These are phyloP conservation scores for Xenopus tropicalis DNA, from an alignment of 2,113 vertebrate genomes.

Conservation along the genomic window DNA sequence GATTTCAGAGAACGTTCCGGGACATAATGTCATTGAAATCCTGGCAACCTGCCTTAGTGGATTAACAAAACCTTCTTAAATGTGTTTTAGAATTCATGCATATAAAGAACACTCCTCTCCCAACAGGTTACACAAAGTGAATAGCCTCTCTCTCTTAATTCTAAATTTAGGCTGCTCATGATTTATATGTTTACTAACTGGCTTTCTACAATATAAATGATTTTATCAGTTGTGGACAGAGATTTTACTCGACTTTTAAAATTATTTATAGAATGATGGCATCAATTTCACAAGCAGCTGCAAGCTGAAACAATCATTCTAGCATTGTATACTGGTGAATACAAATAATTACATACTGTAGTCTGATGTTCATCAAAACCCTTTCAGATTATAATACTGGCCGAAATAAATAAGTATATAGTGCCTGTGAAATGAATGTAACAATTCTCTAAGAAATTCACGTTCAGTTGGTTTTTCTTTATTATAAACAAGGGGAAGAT, in stretches of 20 bases:
- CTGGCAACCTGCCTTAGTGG: conserved; percentile 33
- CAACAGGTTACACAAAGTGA: conserved; percentile 8
- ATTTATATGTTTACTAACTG: not conserved
- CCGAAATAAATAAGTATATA: not conserved
- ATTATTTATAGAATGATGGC: not conserved
- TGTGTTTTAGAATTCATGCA: conserved; percentile 22
- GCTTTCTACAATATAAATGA: not conserved
- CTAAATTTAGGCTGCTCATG: not conserved
- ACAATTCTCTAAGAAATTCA: too few relatives aligned
- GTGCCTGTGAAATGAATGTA: not conserved
- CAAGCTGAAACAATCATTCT: not conserved
- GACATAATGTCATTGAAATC: conserved; percentile 55
- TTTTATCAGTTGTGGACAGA: not conserved
- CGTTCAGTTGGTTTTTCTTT: not conserved
- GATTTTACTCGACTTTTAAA: not conserved
- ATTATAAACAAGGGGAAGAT: not conserved
- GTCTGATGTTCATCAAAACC: not conserved
- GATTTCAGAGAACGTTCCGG: conserved; percentile 53
- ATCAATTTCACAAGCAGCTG: not conserved
- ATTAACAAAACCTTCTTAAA: conserved; percentile 43
- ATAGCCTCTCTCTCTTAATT: conserved; percentile 12
- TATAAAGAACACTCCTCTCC: conserved; percentile 28
- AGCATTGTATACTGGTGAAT: not conserved
- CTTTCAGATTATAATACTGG: not conserved
- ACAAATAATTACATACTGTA: conserved; percentile 1